phyloP scores from a whole-genome alignment of 2,113 vertebrate genomes.

The Salvelinus namaycush region DNA sequence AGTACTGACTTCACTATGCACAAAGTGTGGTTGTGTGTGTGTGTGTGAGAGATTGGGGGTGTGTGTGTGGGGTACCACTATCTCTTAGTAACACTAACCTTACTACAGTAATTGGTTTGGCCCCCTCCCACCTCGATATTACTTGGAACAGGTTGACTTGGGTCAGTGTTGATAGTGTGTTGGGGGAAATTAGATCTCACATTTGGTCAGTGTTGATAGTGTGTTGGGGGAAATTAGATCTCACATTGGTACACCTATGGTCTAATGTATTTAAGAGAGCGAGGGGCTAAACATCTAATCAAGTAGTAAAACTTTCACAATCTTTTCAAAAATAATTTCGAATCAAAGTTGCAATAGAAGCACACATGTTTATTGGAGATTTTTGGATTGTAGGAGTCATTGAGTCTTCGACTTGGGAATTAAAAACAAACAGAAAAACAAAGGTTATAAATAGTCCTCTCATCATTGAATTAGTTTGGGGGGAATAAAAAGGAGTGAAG shows the following conservation, averaged over 20 bases:
- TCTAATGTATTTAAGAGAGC: constrained; percentile 2
- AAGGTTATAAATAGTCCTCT: constrained; percentile 33
- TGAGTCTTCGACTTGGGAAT: constrained; percentile 20
- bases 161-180: neutral
- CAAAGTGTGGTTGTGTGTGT: neutral
- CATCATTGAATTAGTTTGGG: constrained; percentile 7
- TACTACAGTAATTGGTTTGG: neutral
- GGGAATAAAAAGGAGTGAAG: neutral
- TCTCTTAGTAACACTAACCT: constrained; percentile 19
- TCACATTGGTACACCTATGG: constrained; percentile 7
- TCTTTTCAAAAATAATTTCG: constrained; percentile 33
- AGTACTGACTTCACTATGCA: neutral
- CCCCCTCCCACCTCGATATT: neutral
- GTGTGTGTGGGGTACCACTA: constrained; percentile 18
- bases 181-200: constrained; percentile 1
- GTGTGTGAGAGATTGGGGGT: neutral
- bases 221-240: constrained; percentile 2
- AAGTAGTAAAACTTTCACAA: constrained; percentile 28
- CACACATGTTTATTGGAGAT: constrained; percentile 41
- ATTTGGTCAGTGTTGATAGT: neutral
- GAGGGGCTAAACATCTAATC: constrained; percentile 13
- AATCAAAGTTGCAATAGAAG: constrained; percentile 50
- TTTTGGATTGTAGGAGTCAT: constrained; percentile 26
- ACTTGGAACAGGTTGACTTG: neutral
- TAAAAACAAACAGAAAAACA: constrained; percentile 30